Conservation (phyloP, 2,888 invertebrate species). For the Tortricodes alternella region DNA sequence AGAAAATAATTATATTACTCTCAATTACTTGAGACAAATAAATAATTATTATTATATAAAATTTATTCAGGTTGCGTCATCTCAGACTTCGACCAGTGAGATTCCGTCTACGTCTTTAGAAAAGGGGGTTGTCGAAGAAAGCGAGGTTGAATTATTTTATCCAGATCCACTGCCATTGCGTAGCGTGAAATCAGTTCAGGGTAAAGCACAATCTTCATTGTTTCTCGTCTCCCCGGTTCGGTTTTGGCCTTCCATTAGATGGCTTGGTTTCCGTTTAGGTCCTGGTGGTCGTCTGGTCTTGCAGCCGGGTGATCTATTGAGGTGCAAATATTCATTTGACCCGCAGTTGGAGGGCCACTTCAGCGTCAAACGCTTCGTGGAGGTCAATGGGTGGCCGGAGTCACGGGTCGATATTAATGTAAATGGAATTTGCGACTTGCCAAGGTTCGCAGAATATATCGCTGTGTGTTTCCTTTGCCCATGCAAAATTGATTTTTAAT, state of each 20-base stretch:
- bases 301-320: constrained; percentile 66
- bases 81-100: constrained; percentile 68
- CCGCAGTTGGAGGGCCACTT: constrained; percentile 69
- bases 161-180: constrained; percentile 56
- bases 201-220: constrained; percentile 4
- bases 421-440: constrained; percentile 68
- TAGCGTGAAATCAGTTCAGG: constrained; percentile 43
- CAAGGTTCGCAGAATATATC: constrained; percentile 51
- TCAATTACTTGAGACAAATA: too few species aligned
- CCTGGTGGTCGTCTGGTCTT: constrained; percentile 54
- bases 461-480: too few species aligned
- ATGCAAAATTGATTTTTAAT: neutral
- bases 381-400: constrained; percentile 74
- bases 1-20: too few species aligned
- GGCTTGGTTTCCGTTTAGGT: constrained; percentile 40
- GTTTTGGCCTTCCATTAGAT: neutral
- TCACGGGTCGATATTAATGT: constrained; percentile 65
- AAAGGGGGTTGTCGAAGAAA: constrained; percentile 44
- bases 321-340: constrained; percentile 73
- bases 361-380: constrained; percentile 64
- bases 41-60: too few species aligned
- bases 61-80: constrained; percentile 55
- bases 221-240: neutral
- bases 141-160: constrained; percentile 38
- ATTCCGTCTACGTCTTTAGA: constrained; percentile 54